Evolutionary conservation across 2,797 vertebrate species (phyloP).

Genomic region (Eupleurogrammus muticus): DNA sequence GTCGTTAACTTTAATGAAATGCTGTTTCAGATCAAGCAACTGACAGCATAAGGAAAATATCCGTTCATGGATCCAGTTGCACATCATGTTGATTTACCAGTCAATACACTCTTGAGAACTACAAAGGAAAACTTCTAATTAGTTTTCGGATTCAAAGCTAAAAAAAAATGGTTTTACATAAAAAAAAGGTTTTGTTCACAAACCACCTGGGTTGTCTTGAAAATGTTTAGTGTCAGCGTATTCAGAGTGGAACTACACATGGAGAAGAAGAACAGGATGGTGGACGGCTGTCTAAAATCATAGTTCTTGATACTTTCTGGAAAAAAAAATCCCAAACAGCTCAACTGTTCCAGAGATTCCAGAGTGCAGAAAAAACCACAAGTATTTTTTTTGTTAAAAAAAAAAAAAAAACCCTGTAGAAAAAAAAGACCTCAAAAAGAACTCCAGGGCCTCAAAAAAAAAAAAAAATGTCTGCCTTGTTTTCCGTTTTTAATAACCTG

Average conservation of each 20-base stretch:
- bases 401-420: conserved; percentile 19
- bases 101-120: conserved; percentile 20
- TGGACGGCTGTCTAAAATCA: conserved; percentile 31
- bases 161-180: conserved; percentile 35
- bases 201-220: conserved; percentile 70
- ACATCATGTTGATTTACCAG: conserved; percentile 15
- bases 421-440: conserved; percentile 35
- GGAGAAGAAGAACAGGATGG: conserved; percentile 21
- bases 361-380: conserved; percentile 62
- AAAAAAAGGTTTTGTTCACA: conserved; percentile 42
- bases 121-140: conserved; percentile 18
- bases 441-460: conserved; percentile 28
- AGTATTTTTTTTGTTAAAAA: conserved; percentile 24
- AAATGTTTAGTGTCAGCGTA: conserved; percentile 34
- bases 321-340: conserved; percentile 63
- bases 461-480: conserved; percentile 25
- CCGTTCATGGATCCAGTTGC: conserved; percentile 33
- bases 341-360: conserved; percentile 78
- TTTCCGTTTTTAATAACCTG: conserved; percentile 50
- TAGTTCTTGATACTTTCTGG: conserved; percentile 28
- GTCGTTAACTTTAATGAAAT: conserved; percentile 12
- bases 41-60: conserved; percentile 40
- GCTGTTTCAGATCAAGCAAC: conserved; percentile 25
- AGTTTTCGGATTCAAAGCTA: conserved; percentile 23
- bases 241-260: conserved; percentile 17